phyloP scores from a whole-genome alignment of 1,140 invertebrate genomes.

The Wasmannia auropunctata region DNA sequence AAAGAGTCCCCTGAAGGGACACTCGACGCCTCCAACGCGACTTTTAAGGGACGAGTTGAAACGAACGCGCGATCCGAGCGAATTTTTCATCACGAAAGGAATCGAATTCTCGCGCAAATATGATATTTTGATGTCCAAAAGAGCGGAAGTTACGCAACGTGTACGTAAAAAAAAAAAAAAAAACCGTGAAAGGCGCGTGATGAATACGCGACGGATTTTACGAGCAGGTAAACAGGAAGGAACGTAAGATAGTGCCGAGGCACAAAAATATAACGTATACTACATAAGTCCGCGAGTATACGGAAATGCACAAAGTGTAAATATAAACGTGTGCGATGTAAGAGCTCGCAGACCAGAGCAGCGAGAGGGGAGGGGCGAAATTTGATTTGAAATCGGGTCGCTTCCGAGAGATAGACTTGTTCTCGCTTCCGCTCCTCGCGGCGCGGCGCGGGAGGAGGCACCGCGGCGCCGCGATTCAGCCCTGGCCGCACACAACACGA shows the following conservation, averaged over 20 bases:
- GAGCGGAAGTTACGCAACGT: not conserved
- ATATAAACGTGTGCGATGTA: not conserved
- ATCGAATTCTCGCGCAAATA: not conserved
- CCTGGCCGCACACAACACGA: constrained; percentile 86
- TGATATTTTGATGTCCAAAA: not conserved
- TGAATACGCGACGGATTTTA: not conserved
- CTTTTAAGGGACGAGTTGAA: not conserved
- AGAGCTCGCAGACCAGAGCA: not conserved
- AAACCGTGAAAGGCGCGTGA: not conserved
- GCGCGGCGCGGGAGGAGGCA: constrained; percentile 6
- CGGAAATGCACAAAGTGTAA: not conserved
- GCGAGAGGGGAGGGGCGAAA: not conserved
- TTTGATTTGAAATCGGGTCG: not conserved
- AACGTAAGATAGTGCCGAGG: not conserved
- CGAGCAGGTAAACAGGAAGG: not conserved
- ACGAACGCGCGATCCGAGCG: not conserved
- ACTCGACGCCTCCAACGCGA: not conserved
- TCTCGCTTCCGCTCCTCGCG: not conserved
- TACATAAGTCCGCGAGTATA: not conserved
- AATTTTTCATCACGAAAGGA: not conserved
- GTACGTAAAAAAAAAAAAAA: too few relatives aligned
- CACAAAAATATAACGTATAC: not conserved
- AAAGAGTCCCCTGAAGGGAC: not conserved
- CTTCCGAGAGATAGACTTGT: not conserved
- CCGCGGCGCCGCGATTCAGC: constrained; percentile 52